Conservation (phyloP, 1,140 invertebrate genomes). For the Venturia canescens region DNA sequence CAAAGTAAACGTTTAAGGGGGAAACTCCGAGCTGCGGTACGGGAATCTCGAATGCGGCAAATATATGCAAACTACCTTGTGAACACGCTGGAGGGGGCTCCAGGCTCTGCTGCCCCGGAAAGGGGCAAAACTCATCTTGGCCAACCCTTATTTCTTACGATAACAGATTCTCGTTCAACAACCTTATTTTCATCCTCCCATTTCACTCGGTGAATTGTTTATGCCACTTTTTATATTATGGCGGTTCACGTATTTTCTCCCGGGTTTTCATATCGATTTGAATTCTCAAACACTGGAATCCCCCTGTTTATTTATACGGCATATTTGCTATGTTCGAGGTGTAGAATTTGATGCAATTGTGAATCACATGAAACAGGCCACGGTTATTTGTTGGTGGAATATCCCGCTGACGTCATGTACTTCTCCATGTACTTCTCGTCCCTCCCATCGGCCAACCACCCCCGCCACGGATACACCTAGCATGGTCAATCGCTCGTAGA, state of each 20-base stretch:
- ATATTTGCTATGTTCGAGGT: not conserved
- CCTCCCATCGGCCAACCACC: not conserved
- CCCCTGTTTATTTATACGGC: not conserved
- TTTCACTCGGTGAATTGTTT: not conserved
- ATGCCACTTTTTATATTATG: not conserved
- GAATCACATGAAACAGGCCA: conserved; percentile 28
- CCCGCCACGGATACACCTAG: not conserved
- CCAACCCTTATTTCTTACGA: not conserved
- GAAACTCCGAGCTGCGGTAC: not conserved
- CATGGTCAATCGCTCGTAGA: conserved; percentile 31
- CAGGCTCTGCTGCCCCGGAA: not conserved
- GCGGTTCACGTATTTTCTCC: not conserved
- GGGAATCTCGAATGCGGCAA: conserved; percentile 21
- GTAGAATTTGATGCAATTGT: not conserved
- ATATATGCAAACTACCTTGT: conserved; percentile 30
- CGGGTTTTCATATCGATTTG: not conserved
- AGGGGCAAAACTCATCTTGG: not conserved
- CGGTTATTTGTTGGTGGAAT: conserved; percentile 30
- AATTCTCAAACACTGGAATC: too few species aligned
- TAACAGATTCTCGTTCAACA: not conserved
- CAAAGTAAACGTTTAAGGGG: not conserved
- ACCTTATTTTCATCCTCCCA: not conserved
- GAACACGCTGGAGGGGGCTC: not conserved
- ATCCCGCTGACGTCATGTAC: conserved; percentile 29
- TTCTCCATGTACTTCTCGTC: not conserved